Percentiles rank a stretch among this genome's conserved stretches.
phyloP scores from a whole-genome alignment of 2,113 vertebrate species.

The Xiphophorus maculatus region DNA sequence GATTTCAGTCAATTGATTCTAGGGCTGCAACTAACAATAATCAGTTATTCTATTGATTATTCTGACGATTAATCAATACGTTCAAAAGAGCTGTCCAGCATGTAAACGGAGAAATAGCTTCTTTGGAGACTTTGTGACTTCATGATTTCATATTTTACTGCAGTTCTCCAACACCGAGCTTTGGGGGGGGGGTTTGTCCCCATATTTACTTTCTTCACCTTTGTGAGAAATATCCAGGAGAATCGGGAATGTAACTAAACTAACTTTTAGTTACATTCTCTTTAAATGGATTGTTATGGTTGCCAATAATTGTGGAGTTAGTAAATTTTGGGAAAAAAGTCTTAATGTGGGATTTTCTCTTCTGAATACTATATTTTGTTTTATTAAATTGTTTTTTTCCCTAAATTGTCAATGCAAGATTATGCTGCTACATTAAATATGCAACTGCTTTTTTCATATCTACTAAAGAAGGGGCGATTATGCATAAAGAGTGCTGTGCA shows the following conservation, averaged over 20 bases:
- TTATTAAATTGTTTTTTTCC: not conserved
- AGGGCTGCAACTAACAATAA: no score
- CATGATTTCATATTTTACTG: not conserved
- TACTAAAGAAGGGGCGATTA: not conserved
- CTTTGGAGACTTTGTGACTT: no score
- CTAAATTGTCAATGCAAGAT: not conserved
- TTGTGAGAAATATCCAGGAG: not conserved
- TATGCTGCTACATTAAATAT: not conserved
- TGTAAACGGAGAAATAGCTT: not conserved
- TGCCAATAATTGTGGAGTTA: not conserved
- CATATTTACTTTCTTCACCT: not conserved
- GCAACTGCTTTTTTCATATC: not conserved
- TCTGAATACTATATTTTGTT: not conserved
- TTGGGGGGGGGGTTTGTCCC: not conserved
- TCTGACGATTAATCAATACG: not conserved
- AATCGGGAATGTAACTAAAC: no score
- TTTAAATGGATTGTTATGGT: not conserved
- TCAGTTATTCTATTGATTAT: no score
- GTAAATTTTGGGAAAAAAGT: not conserved
- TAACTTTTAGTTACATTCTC: no score
- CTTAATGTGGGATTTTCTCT: not conserved
- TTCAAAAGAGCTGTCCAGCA: not conserved
- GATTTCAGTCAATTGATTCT: not conserved
- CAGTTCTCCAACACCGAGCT: not conserved
- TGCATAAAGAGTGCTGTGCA: not conserved